phyloP scores from a whole-genome alignment of 2,888 invertebrate species.

The Zygaena filipendulae region DNA sequence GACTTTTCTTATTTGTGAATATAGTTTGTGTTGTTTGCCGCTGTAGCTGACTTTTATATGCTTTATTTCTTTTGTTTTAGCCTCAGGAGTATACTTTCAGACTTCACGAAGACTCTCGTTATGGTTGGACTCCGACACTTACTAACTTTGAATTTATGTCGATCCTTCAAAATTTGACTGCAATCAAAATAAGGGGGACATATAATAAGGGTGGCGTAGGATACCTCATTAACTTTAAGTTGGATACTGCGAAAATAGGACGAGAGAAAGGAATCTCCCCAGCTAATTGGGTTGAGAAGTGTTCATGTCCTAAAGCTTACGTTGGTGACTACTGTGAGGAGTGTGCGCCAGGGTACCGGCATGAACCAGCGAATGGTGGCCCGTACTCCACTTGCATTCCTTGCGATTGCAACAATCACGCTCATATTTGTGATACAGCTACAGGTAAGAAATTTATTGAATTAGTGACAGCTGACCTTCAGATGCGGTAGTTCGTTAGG shows the following conservation, averaged over 20 bases:
- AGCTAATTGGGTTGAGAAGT: conserved; percentile 95
- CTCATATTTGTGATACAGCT: conserved; percentile 95
- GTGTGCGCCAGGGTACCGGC: conserved; percentile 94
- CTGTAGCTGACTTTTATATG: conserved; percentile 2
- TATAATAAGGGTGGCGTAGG: conserved; percentile 87
- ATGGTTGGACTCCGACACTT: conserved; percentile 94
- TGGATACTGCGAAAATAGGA: conserved; percentile 89
- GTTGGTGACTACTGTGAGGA: conserved; percentile 98
- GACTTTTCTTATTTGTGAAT: too few species aligned
- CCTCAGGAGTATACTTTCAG: conserved; percentile 85
- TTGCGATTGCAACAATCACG: conserved; percentile 97
- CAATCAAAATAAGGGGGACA: conserved; percentile 93
- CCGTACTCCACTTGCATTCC: conserved; percentile 94
- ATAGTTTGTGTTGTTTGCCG: too few species aligned
- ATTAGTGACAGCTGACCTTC: too few species aligned
- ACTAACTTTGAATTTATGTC: conserved; percentile 91
- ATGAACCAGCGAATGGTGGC: conserved; percentile 91
- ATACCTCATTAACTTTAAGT: conserved; percentile 87
- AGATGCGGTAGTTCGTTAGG: too few species aligned
- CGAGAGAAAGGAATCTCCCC: conserved; percentile 73
- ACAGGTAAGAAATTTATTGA: too few species aligned
- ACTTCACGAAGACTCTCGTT: conserved; percentile 90
- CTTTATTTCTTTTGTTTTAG: conserved; percentile 41
- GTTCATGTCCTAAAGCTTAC: conserved; percentile 88
- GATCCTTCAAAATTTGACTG: conserved; percentile 91